Conservation (phyloP, 1,140 invertebrate genomes). For the Panagrolaimus sp. region DNA sequence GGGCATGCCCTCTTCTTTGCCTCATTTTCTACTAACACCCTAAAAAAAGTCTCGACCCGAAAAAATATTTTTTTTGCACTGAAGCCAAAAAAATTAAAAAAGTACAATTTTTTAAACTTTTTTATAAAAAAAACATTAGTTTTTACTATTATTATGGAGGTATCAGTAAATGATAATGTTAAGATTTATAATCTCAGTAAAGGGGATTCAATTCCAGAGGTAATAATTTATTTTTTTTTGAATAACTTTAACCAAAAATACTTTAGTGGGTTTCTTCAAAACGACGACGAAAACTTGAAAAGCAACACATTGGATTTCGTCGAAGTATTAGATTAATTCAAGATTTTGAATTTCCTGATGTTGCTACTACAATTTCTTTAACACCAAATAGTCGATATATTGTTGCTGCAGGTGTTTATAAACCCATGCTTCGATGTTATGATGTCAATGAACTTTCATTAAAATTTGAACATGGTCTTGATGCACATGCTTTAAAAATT, state of each 20-base stretch:
- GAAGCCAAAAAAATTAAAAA: too few species aligned
- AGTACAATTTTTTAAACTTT: too few species aligned
- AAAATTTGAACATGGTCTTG: constrained; percentile 96
- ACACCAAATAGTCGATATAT: constrained; percentile 89
- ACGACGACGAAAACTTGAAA: constrained; percentile 76
- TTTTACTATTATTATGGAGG: neutral
- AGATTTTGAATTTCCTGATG: constrained; percentile 95
- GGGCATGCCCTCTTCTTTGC: too few species aligned
- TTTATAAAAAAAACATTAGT: too few species aligned
- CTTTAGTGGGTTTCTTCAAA: constrained; percentile 84
- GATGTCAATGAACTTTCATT: constrained; percentile 90
- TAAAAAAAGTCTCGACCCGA: too few species aligned
- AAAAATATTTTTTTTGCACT: too few species aligned
- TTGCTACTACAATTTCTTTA: constrained; percentile 77
- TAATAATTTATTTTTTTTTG: neutral
- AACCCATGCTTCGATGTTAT: constrained; percentile 88
- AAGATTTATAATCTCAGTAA: neutral
- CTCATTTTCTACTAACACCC: too few species aligned
- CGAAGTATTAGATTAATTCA: constrained; percentile 90
- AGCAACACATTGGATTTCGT: constrained; percentile 83
- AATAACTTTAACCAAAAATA: too few species aligned
- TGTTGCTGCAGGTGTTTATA: constrained; percentile 77
- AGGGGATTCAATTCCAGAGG: constrained; percentile 39
- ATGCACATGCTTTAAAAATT: constrained; percentile 76
- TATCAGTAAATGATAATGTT: constrained; percentile 4